Percentiles rank a stretch among this genome's conserved stretches.
Evolutionary conservation across 2,797 vertebrate genomes (phyloP).

Genomic region (Anolis apletophallus): DNA sequence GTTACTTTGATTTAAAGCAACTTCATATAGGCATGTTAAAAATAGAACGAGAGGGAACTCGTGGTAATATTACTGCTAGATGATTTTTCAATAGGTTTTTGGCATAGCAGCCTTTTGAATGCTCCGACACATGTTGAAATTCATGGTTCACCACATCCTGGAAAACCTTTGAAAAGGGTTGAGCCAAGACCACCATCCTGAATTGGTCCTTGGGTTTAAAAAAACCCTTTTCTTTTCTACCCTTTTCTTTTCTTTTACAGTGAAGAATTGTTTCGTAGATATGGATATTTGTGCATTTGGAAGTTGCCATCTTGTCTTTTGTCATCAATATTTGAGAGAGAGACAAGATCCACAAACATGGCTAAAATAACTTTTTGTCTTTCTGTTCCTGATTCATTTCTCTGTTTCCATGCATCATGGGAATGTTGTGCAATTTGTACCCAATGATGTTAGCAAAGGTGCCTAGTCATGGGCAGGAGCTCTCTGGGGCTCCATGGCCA

Average conservation of each 20-base stretch:
- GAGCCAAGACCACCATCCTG: conserved; percentile 46
- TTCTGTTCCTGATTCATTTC: neutral
- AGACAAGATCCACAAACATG: conserved; percentile 9
- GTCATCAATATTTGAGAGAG: neutral
- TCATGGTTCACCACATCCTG: conserved; percentile 47
- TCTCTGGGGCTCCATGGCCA: no score
- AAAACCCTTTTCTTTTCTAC: neutral
- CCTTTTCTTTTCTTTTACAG: neutral
- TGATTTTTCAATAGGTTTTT: conserved; percentile 40
- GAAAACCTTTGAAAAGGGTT: conserved; percentile 33
- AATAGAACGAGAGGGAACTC: neutral
- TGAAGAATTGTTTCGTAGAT: neutral
- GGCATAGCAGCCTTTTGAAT: conserved; percentile 31
- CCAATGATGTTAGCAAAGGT: neutral
- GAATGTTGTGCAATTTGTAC: neutral
- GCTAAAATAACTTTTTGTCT: neutral
- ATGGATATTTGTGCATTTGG: neutral
- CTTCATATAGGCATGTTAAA: conserved; percentile 13
- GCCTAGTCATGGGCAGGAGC: no score
- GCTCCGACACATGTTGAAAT: conserved; percentile 33
- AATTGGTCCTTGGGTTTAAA: conserved; percentile 7
- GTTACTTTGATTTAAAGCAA: conserved; percentile 9
- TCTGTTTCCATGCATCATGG: neutral
- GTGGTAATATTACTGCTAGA: conserved; percentile 18
- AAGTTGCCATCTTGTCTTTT: neutral